Base-by-base conservation (phyloP, 2,797 vertebrate genomes). In the Phyllotis vaccarum region DNA sequence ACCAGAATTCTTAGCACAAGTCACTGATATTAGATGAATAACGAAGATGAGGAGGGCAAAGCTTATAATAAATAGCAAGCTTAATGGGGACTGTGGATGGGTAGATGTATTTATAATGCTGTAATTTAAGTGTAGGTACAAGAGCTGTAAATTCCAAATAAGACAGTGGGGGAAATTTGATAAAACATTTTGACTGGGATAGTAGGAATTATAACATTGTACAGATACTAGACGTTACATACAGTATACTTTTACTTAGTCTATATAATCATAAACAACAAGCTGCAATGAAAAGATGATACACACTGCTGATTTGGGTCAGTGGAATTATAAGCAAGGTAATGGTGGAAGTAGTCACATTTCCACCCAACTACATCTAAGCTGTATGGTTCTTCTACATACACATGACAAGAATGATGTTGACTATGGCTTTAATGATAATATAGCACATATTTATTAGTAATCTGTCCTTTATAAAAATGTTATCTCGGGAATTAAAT, bases 391-490 rank as follows among this genome's bases (percentile, higher is more conserved):
- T 22, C 19, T 88, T 88, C 22, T 80, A 31, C 40, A 19, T 80
- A 60, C 46, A n/a, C 29, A 52, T 60, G 43, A 34, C 13, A 60
- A 80, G 22, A 78, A 93, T 24, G 24, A 83, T 21, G 27, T 29
- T 27, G 31, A 83, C 34, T 24, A 83, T 62, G 17, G 21, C 3
- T 95, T 95, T 90, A 79, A 78, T 16, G 11, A 56, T 82, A 93
- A 90, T 34, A 27, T 2, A n/a, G 5, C 8, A 24, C 21, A 34
- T 79, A 24, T 80, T 89, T 43, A 70, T 31, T 91, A 89, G 43
- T 37, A 86, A 79, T 68, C 89, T 66, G 27, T 31, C 70, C 90
- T 93, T 92, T 80, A 94, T 13, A 54, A 78, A 89, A 89, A 24
- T 43, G 11, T 40, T 83, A 72, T 90, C 94, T 90, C 60, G 60